These are phyloP conservation scores for Cavia aperea DNA, from an alignment of 2,113 vertebrate genomes.

Conservation along the genomic window DNA sequence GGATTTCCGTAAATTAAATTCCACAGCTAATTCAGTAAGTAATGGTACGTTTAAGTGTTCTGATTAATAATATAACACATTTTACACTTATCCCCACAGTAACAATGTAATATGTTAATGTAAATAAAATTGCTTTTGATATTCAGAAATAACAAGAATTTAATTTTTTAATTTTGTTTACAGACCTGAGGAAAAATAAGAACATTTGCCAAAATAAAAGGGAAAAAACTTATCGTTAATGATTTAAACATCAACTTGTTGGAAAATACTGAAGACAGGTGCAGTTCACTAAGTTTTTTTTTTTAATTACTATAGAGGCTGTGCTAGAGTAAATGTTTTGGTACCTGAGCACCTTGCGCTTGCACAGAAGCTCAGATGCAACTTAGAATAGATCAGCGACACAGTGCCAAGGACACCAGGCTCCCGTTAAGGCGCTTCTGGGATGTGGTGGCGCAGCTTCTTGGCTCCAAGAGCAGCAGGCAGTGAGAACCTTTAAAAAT, in stretches of 20 bases:
- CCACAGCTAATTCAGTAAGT: conserved; percentile 79
- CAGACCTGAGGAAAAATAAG: conserved; percentile 77
- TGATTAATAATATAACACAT: conserved; percentile 76
- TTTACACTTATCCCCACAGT: conserved; percentile 78
- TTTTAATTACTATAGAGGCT: conserved; percentile 36
- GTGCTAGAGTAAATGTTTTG: conserved; percentile 22
- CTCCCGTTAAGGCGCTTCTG: neutral
- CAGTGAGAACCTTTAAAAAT: neutral
- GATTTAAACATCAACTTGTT: conserved; percentile 50
- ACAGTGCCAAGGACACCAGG: neutral
- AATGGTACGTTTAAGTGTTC: conserved; percentile 79
- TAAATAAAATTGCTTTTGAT: conserved; percentile 85
- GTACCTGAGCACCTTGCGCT: neutral
- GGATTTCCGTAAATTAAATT: conserved; percentile 79
- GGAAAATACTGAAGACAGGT: conserved; percentile 55
- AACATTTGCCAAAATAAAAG: conserved; percentile 78
- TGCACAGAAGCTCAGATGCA: neutral
- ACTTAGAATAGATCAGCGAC: conserved; percentile 12
- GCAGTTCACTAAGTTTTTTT: conserved; percentile 53
- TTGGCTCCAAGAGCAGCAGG: neutral
- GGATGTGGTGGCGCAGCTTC: neutral
- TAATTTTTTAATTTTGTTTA: conserved; percentile 84
- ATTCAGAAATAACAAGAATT: conserved; percentile 76
- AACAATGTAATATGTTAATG: conserved; percentile 77
- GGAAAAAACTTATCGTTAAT: conserved; percentile 51